A percentile compares a stretch with the other conserved stretches of the same genome.
Evolutionary conservation across 2,888 invertebrate genomes (phyloP).

Genomic region (Oithona nana): DNA sequence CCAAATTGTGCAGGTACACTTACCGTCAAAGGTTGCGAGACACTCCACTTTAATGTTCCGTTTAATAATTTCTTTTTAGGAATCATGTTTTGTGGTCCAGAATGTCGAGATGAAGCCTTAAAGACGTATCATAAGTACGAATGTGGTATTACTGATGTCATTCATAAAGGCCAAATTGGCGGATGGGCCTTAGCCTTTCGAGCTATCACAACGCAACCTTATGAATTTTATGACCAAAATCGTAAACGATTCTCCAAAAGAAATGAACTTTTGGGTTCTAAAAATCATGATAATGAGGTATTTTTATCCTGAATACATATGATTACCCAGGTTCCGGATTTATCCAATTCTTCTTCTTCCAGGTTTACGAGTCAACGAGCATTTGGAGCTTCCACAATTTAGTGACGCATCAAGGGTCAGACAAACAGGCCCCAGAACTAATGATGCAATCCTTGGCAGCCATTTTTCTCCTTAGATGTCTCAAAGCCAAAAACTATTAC

Average conservation of each 20-base stretch:
- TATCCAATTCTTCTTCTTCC: neutral
- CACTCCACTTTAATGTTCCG: too few species aligned
- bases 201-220: neutral
- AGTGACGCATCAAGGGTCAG: conserved; percentile 1
- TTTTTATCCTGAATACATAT: neutral
- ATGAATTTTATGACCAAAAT: neutral
- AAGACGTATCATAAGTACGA: neutral
- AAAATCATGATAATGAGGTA: neutral
- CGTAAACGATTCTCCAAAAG: neutral
- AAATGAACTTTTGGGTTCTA: neutral
- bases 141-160: neutral
- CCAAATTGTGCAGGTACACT: neutral
- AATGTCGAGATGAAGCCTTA: neutral
- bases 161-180: neutral
- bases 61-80: too few species aligned
- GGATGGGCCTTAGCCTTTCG: neutral
- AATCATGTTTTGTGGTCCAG: neutral
- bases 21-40: neutral
- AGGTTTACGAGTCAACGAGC: neutral
- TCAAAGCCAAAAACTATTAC: neutral
- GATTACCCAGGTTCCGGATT: too few species aligned
- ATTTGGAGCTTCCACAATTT: conserved; percentile 7
- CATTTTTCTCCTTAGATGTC: neutral
- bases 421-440: conserved; percentile 11
- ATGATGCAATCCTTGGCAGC: conserved; percentile 13